phyloP scores from a whole-genome alignment of 2,797 vertebrate genomes.

The Pogoniulus pusillus region DNA sequence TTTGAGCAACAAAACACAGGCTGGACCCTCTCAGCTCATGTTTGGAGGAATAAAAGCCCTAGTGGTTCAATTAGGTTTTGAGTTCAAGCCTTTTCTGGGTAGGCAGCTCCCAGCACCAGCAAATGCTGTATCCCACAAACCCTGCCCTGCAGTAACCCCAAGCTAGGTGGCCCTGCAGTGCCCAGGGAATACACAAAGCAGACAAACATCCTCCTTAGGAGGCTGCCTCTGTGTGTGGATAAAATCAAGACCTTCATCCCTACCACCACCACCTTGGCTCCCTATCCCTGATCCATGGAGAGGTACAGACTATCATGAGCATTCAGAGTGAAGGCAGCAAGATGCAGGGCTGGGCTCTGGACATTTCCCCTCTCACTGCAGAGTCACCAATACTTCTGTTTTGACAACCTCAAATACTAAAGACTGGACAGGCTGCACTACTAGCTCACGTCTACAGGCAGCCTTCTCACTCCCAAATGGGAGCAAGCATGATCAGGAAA shows the following conservation, averaged over 20 bases:
- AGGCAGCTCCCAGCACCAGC: not conserved
- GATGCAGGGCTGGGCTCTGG: not conserved
- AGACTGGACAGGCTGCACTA: accelerated
- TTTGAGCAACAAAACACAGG: not conserved
- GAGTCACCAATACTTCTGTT: not conserved
- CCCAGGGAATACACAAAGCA: not conserved
- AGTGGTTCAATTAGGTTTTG: not conserved
- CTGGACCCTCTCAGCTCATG: not conserved
- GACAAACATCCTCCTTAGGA: not conserved
- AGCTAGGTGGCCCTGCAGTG: too few species aligned
- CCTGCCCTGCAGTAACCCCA: not conserved
- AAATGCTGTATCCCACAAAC: accelerated
- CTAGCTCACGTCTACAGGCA: not conserved
- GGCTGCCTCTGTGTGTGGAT: not conserved
- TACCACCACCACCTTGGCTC: not conserved
- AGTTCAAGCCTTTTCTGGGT: not conserved
- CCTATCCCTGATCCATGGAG: not conserved
- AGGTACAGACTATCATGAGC: not conserved
- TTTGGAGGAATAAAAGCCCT: not conserved
- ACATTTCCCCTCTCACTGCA: not conserved
- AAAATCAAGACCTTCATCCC: not conserved
- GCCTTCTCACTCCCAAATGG: not conserved
- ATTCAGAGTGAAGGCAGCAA: not conserved
- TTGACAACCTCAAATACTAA: not conserved
- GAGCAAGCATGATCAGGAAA: not conserved